Percentiles rank a stretch among this genome's conserved stretches.
phyloP scores from a whole-genome alignment of 2,113 vertebrate species.

The Bettongia penicillata region DNA sequence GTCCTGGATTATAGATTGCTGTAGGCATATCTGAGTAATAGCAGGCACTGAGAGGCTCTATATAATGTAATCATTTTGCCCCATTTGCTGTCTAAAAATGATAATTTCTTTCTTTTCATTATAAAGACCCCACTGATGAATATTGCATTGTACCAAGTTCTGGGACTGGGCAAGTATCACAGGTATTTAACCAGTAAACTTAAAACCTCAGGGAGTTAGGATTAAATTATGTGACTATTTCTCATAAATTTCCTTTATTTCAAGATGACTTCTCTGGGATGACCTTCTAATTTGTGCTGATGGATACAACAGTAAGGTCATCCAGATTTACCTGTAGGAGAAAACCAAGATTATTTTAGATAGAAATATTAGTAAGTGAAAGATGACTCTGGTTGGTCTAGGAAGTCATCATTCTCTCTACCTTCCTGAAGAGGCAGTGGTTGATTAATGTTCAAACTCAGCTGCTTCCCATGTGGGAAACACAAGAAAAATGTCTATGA shows the following conservation, averaged over 20 bases:
- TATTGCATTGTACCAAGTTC: not conserved
- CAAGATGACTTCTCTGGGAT: not conserved
- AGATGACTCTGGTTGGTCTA: not conserved
- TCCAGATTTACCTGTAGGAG: not conserved
- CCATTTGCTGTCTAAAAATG: slow-evolving; percentile 24
- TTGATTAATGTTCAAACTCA: not conserved
- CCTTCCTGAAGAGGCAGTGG: not conserved
- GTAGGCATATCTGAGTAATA: slow-evolving; percentile 12
- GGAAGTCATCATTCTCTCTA: slow-evolving; percentile 35
- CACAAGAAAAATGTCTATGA: not conserved
- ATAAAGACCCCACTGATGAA: slow-evolving; percentile 10
- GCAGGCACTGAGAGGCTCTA: slow-evolving; percentile 33
- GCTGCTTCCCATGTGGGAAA: not conserved
- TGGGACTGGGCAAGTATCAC: not conserved
- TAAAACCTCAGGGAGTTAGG: slow-evolving; percentile 28
- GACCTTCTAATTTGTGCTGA: slow-evolving; percentile 32
- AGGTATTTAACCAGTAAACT: slow-evolving; percentile 17
- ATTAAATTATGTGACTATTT: slow-evolving; percentile 38
- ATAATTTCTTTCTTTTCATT: slow-evolving; percentile 27
- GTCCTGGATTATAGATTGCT: slow-evolving; percentile 3
- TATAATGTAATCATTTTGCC: slow-evolving; percentile 31
- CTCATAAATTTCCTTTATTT: slow-evolving; percentile 35
- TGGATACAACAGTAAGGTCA: slow-evolving; percentile 43
- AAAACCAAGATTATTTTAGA: slow-evolving; percentile 32
- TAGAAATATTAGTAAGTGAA: not conserved